Base-by-base conservation (phyloP, 2,888 invertebrate species). In the Caenorhabditis sinica region DNA sequence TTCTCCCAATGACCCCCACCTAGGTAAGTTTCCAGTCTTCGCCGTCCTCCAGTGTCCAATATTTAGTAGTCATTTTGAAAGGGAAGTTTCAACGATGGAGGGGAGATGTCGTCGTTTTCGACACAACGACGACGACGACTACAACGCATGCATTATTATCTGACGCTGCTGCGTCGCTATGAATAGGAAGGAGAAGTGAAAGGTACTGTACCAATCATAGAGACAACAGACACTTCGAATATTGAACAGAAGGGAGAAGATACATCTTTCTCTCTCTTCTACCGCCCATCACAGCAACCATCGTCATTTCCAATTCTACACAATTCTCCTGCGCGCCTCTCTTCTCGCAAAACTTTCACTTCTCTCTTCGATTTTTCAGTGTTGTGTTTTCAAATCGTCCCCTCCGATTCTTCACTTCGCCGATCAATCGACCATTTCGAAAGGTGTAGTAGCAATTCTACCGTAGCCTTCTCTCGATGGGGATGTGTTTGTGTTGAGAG, bases 311-410 rank as follows among this genome's bases (percentile, higher is more conserved):
- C 33, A 58, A 20, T 56, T 23, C 40, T 36, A 36, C 33, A 36
- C n/a, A 36, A 6, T 9, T 4, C 33, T 11, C 15, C 15, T 23
- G 43, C 56, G 69, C 30, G 49, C 43, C 43, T 17, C 63, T 36
- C 65, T 28, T 15, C 65, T 40, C 63, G 40, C 65, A 63, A 75
- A 74, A 74, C 74, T 74, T 74, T 74, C 74, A 49, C 74, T 63
- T 74, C 40, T 63, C 58, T 17, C 74, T 65, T 65, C 43, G 45
- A 51, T 28, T 56, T 40, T 66, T 63, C 28, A 45, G 56, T 43
- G 65, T 63, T 65, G 36, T 75, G 40, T 40, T 75, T 56, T 23
- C 20, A 49, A 49, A 33, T 33, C 17, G 23, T 40, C 40, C 13
- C 40, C 13, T 40, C 40, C 13, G 6, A 6, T 13, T 33, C 33